These are phyloP conservation scores for Pheosia tremula DNA, from an alignment of 2,888 invertebrate species.

Conservation along the genomic window DNA sequence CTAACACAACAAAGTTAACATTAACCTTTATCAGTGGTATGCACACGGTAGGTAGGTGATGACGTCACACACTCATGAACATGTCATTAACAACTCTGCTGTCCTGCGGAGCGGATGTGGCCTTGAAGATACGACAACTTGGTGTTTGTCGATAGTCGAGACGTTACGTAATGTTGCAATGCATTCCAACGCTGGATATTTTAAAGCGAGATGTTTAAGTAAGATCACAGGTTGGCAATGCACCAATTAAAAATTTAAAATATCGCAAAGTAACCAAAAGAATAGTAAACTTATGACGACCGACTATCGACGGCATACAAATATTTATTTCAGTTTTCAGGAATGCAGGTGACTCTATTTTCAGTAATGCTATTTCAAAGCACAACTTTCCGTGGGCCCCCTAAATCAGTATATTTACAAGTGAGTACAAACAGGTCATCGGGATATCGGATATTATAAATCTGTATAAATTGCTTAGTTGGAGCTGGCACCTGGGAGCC, in stretches of 20 bases:
- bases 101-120: slow-evolving; percentile 50
- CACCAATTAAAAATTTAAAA: slow-evolving; percentile 4
- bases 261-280: not conserved
- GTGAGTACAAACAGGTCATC: not conserved
- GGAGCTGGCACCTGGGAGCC: slow-evolving; percentile 23
- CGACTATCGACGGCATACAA: too few species aligned
- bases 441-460: slow-evolving; percentile 14
- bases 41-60: slow-evolving; percentile 44
- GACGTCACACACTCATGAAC: slow-evolving; percentile 54
- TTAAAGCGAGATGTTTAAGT: slow-evolving; percentile 14
- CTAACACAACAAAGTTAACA: slow-evolving; percentile 39
- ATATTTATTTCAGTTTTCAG: too few species aligned
- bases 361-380: too few species aligned
- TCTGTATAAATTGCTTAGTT: slow-evolving; percentile 32
- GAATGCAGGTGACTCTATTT: too few species aligned
- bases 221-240: slow-evolving; percentile 5
- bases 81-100: slow-evolving; percentile 59
- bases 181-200: slow-evolving; percentile 44
- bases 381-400: too few species aligned
- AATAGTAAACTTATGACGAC: too few species aligned
- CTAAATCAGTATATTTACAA: too few species aligned
- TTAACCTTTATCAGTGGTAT: slow-evolving; percentile 70
- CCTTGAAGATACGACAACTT: slow-evolving; percentile 71
- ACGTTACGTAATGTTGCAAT: slow-evolving; percentile 59
- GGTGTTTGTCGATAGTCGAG: slow-evolving; percentile 54